Evolutionary conservation across 2,888 invertebrate species (phyloP).

Genomic region (Oscheius sp.): DNA sequence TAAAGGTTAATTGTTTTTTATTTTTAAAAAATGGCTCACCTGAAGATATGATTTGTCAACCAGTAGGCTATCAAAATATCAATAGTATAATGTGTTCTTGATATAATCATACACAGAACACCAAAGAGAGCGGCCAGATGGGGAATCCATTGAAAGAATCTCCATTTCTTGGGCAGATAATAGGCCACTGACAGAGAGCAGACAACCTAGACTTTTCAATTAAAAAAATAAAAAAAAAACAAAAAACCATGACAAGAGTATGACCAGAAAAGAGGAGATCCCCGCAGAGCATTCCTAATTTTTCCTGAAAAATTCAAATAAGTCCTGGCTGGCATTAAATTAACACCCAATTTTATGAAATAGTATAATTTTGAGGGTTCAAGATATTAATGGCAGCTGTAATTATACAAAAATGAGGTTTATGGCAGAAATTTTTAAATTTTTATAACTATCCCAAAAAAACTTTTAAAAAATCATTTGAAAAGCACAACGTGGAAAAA

Average conservation of each 20-base stretch:
- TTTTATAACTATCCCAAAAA: no score
- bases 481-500: no score
- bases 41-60: conserved; percentile 56
- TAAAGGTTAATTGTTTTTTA: no score
- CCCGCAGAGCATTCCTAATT: conserved; percentile 57
- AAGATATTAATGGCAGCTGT: no score
- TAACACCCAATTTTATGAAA: no score
- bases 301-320: conserved; percentile 43
- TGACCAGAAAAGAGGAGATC: conserved; percentile 63
- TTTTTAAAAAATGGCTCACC: conserved; percentile 41
- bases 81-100: conserved; percentile 61
- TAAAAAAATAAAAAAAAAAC: not conserved
- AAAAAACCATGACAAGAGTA: conserved; percentile 55
- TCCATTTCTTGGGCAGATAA: conserved; percentile 49
- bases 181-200: conserved; percentile 53
- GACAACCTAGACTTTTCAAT: conserved; percentile 32
- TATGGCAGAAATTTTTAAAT: no score
- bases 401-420: no score
- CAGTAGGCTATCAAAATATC: conserved; percentile 62
- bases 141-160: conserved; percentile 41
- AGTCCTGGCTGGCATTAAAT: no score
- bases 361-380: no score
- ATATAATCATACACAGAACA: conserved; percentile 59
- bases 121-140: conserved; percentile 38
- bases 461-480: no score